Evolutionary conservation across 2,888 invertebrate species (phyloP), one percentile per base, ranked within the genome.

Genomic region (Nephrotoma appendiculata): DNA sequence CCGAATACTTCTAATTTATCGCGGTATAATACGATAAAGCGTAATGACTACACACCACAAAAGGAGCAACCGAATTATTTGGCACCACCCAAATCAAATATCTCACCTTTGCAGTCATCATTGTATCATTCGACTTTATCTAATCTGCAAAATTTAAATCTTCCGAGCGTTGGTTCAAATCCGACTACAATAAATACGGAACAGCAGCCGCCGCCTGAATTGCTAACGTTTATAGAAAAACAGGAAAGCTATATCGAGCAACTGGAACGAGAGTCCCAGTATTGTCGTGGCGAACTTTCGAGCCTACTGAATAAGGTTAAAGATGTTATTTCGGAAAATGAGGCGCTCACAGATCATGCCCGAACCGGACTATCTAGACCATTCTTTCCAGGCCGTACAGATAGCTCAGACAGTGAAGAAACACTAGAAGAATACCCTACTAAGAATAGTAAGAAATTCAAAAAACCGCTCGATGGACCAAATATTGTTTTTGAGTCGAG

Each of bases 161-260:
- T 85, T 19, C 44, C 44, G 9, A 43, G n/a, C 0, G 11, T 6
- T 31, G 9, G 44, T 48, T 48, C 19, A 4, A 88, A 90, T 3
- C 86, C 88, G 42, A 83, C 0, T 91, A 91, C 0, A 92, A 90
- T 87, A 93, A 89, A 90, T 93, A 90, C 88, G 43, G 87, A 88
- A 84, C 86, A 83, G 42, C 85, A 93, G 90, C 89, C 94, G 89
- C 92, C 95, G 89, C 90, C 95, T 12, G 96, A 97, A 90, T 93
- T 97, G 84, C 93, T 96, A 90, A 94, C 94, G 89, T 97, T 96
- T 89, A 96, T 97, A 86, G 96, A 96, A 91, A 94, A 96, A 88
- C 97, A 97, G 89, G 97, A 97, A 89, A 96, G 96, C 89, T 97
- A 97, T 89, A 97, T 97, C 86, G 96, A 96, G 88, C 97, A 97